Evolutionary conservation across 2,113 vertebrate species (phyloP), one percentile per base, ranked within the genome.

Genomic region (Hassar affinis): DNA sequence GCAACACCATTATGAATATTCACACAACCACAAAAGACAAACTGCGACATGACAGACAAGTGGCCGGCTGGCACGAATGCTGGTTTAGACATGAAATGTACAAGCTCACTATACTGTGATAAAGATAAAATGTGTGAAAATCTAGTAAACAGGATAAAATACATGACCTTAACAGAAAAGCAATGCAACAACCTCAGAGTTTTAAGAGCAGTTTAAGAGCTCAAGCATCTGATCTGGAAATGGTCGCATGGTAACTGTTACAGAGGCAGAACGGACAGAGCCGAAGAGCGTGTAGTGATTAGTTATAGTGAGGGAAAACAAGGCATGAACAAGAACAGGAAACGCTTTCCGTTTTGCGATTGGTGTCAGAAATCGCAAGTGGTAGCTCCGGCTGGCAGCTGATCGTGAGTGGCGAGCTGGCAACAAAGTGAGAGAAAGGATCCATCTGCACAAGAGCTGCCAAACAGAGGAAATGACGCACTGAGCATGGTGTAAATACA

Each of bases 381-480:
- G 69, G 80, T 85, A 64, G 71, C 66, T 82, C 27, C 47, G 52
- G 64, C 76, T 79, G 86, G 75, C 62, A 74, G 81, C 80, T 80
- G 86, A 85, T 75, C 71, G 84, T 64, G 86, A 87, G 78, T 83
- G 84, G 84, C 61, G 69, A 69, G 81, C 79, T 85, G 84, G 86
- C 86, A 85, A 56, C 25, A n/a, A 20, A n/a, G 79, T 22, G 76
- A 22, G 72, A 86, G 64, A 45, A 88, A 81, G 83, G 89, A 87
- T 88, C 88, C 83, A 83, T 91, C 84, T 84, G 78, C 83, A 84
- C 47, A 59, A 81, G 68, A 86, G 87, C 87, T 69, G 61, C 79
- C 74, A 87, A 88, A 74, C 77, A 85, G 74, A 89, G 87, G 88
- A 88, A 78, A 82, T 87, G 79, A 79, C 72, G 66, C 75, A 81